Conservation (phyloP, 1,140 invertebrate genomes). For the Lepidostoma basale region DNA sequence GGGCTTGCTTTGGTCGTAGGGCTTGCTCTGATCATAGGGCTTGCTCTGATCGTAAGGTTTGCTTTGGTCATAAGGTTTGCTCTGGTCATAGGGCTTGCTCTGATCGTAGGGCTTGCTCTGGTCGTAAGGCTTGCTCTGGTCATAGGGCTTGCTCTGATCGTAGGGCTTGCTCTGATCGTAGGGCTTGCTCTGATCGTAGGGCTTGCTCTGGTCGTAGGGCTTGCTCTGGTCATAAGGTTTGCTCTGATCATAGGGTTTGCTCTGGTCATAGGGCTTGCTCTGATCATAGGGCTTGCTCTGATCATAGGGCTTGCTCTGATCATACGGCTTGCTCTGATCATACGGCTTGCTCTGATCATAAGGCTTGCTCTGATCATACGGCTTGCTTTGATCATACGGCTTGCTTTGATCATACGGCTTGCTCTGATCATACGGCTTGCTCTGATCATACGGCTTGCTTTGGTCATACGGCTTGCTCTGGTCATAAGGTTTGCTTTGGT, state of each 20-base stretch:
- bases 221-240: slow-evolving; percentile 17
- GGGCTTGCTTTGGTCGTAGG: slow-evolving; percentile 23
- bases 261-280: slow-evolving; percentile 18
- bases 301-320: slow-evolving; percentile 22
- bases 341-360: slow-evolving; percentile 20
- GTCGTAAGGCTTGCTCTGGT: slow-evolving; percentile 10
- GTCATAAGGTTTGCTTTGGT: slow-evolving; percentile 13
- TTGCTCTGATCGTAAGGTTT: slow-evolving; percentile 22
- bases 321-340: slow-evolving; percentile 4
- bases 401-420: neutral
- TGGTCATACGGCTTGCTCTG: slow-evolving; percentile 20
- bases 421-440: slow-evolving; percentile 19
- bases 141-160: slow-evolving; percentile 24
- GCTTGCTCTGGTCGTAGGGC: slow-evolving; percentile 9
- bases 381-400: slow-evolving; percentile 11
- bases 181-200: slow-evolving; percentile 6
- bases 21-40: slow-evolving; percentile 16
- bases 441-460: slow-evolving; percentile 5
- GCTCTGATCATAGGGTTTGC: slow-evolving; percentile 19
- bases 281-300: slow-evolving; percentile 19
- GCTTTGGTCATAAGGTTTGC: slow-evolving; percentile 17
- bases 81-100: slow-evolving; percentile 2
- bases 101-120: slow-evolving; percentile 17
- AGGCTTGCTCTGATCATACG: slow-evolving; percentile 14
- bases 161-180: slow-evolving; percentile 17